These are phyloP conservation scores for Drosophila elegans DNA, from an alignment of 1,140 invertebrate species.

Conservation along the genomic window DNA sequence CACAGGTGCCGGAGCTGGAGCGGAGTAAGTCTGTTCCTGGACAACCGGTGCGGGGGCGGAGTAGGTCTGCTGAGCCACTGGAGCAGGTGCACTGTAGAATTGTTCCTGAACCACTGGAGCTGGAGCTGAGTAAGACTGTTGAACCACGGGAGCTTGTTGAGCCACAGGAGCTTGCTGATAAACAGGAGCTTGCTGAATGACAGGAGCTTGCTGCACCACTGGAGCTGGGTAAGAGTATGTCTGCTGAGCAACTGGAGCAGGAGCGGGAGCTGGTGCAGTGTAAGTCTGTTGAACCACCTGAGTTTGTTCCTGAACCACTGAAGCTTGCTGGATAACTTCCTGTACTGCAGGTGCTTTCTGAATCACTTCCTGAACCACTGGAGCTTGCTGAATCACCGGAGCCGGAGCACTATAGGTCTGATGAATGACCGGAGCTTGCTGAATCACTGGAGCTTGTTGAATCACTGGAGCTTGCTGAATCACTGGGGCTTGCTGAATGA, in stretches of 20 bases:
- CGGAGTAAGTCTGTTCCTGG: neutral
- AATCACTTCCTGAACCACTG: slow-evolving; percentile 16
- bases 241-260: slow-evolving; percentile 16
- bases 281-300: slow-evolving; percentile 26
- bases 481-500: slow-evolving; percentile 20
- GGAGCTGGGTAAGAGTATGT: slow-evolving; percentile 24
- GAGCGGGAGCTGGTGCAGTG: slow-evolving; percentile 26
- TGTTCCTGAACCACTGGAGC: slow-evolving; percentile 46
- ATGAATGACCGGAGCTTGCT: slow-evolving; percentile 12
- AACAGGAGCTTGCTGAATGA: slow-evolving; percentile 33
- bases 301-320: slow-evolving; percentile 18
- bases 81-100: slow-evolving; percentile 22
- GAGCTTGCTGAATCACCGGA: neutral
- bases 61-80: slow-evolving; percentile 30
- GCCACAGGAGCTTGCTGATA: slow-evolving; percentile 28
- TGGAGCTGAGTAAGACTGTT: slow-evolving; percentile 6
- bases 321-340: slow-evolving; percentile 1
- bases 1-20: slow-evolving; percentile 13
- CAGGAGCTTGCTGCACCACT: slow-evolving; percentile 29
- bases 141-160: slow-evolving; percentile 29
- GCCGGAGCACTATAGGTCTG: slow-evolving; percentile 5
- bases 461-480: slow-evolving; percentile 23
- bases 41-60: slow-evolving; percentile 4
- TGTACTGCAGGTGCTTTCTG: too few relatives aligned
- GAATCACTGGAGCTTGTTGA: slow-evolving; percentile 13